Evolutionary conservation across 1,140 invertebrate species (phyloP), one percentile per base, ranked within the genome.

Genomic region (Drosophila sechellia): DNA sequence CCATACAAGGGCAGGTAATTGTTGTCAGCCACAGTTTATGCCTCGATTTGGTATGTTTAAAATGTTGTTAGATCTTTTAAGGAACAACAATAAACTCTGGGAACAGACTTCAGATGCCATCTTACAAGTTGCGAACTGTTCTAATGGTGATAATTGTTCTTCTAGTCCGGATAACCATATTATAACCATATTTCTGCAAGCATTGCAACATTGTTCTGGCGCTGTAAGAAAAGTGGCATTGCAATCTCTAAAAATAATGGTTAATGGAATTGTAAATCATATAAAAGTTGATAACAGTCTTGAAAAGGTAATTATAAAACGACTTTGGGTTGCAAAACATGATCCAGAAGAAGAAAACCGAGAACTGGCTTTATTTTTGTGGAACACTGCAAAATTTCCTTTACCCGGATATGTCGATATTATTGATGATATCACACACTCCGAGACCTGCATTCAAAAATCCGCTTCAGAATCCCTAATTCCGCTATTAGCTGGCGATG

Each of bases 151-250:
- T 15, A 87, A 92, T 13, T 95, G 94, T 3, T 95, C 95, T 76
- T 94, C 95, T 45, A 92, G 90, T 35, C 96, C 96, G 1, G 93
- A 93, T 40, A 90, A 92, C 3, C 94, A 95, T n/a, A 97, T 98
- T 92, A 95, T 98, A 42, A 93, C 94, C 56, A 95, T 96, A 31
- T 93, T 98, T 58, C 93, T 98, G n/a, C 93, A 94, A 39, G 96
- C 95, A 1, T 90, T 98, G 48, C 95, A 97, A 92, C 95, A 94
- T 92, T 52, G 65, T 39, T 86, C 92, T 5, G 92, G 94, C 68
- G 94, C 95, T n/a, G 95, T 97, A 0, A 94, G 98, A 76, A 96
- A 98, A 92, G 95, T 96, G 0, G 95, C 96, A 0, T 92, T 98
- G 13, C 94, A 96, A 79, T 95, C 95, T 48, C 90, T 98, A 46